phyloP scores from a whole-genome alignment of 2,888 invertebrate genomes.

The Andrena camellia region DNA sequence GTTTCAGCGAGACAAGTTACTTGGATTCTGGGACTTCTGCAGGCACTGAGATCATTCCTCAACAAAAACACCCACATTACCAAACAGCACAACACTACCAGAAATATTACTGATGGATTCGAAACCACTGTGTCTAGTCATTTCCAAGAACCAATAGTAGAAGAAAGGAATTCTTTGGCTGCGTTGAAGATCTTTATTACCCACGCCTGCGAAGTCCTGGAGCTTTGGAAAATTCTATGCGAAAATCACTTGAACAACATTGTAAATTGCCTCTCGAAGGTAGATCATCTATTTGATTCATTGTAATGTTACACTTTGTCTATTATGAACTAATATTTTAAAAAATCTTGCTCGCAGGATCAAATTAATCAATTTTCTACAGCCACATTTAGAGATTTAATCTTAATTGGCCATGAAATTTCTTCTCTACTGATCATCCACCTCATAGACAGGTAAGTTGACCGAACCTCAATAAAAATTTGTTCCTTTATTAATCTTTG shows the following conservation, averaged over 20 bases:
- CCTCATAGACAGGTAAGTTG: conserved; percentile 90
- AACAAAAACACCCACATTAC: conserved; percentile 88
- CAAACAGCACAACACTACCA: conserved; percentile 77
- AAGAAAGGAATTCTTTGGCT: conserved; percentile 92
- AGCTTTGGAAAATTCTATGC: conserved; percentile 96
- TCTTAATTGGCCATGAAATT: conserved; percentile 92
- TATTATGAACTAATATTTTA: conserved; percentile 4
- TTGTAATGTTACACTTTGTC: background rate
- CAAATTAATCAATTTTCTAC: conserved; percentile 87
- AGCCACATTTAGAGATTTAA: conserved; percentile 90
- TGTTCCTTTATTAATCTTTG: conserved; percentile 22
- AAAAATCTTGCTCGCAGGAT: conserved; percentile 81
- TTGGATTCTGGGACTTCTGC: conserved; percentile 91
- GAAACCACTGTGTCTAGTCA: conserved; percentile 77
- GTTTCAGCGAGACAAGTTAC: conserved; percentile 79
- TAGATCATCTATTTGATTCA: conserved; percentile 2
- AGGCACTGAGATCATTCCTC: conserved; percentile 91
- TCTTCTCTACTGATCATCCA: conserved; percentile 92
- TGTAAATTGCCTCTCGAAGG: conserved; percentile 89
- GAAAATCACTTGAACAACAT: conserved; percentile 96
- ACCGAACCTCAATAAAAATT: conserved; percentile 5
- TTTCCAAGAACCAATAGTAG: conserved; percentile 84
- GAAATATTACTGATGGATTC: conserved; percentile 78
- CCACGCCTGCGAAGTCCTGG: conserved; percentile 95
- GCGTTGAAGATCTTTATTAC: conserved; percentile 91